Evolutionary conservation across 2,797 vertebrate genomes (phyloP).

Genomic region (Bradypus variegatus): DNA sequence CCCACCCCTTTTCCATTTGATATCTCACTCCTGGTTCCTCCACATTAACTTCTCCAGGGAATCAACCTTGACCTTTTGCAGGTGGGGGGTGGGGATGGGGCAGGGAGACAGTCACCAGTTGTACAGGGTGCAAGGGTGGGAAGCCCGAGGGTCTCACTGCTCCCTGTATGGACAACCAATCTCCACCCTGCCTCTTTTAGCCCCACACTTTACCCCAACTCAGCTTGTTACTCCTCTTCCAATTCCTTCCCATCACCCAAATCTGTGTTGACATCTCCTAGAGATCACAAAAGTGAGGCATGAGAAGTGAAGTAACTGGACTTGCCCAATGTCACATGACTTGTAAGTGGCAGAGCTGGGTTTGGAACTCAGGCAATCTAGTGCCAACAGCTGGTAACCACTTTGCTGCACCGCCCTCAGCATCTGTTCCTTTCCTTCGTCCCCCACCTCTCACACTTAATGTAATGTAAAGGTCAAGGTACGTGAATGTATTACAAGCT

Average conservation of each 20-base stretch:
- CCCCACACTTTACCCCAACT: neutral
- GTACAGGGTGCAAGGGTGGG: neutral
- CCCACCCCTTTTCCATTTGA: neutral
- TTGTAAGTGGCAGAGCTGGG: neutral
- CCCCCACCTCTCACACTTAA: neutral
- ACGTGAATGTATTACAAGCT: neutral
- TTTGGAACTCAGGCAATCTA: neutral
- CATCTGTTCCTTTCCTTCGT: neutral
- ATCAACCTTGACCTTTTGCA: neutral
- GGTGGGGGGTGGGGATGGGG: neutral
- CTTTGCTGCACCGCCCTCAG: neutral
- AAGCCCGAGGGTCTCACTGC: neutral
- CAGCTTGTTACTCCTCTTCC: neutral
- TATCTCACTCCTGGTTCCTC: neutral
- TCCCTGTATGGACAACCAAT: neutral
- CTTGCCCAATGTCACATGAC: neutral
- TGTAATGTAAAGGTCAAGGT: neutral
- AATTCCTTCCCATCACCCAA: neutral
- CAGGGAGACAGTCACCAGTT: neutral
- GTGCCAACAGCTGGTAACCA: neutral
- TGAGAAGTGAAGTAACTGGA: neutral
- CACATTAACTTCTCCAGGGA: neutral
- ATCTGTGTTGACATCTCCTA: neutral
- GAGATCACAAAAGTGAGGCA: neutral
- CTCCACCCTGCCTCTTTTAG: neutral